A percentile compares a stretch with the other conserved stretches of the same genome.
These are phyloP conservation scores for Corapipo altera DNA, from an alignment of 2,113 vertebrate genomes.

Conservation along the genomic window DNA sequence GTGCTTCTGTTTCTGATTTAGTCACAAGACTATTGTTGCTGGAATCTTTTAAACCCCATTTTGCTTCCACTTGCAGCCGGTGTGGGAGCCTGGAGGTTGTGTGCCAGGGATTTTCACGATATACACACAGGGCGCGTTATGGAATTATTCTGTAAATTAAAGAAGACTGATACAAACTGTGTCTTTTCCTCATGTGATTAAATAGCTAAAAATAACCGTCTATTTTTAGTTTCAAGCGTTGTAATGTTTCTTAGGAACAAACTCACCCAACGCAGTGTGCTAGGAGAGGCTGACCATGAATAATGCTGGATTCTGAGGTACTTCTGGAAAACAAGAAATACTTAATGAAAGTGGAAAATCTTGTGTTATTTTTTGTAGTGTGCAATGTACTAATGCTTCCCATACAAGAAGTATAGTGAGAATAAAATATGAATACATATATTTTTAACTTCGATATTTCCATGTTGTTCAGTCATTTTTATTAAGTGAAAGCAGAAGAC, in stretches of 20 bases:
- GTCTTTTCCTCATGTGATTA: conserved; percentile 47
- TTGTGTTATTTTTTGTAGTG: background rate
- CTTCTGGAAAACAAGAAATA: conserved; percentile 24
- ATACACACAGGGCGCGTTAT: background rate
- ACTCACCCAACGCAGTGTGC: conserved; percentile 14
- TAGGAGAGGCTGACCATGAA: conserved; percentile 25
- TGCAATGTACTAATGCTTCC: background rate
- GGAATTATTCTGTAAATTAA: conserved; percentile 68
- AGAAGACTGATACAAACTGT: conserved; percentile 39
- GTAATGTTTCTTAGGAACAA: conserved; percentile 61
- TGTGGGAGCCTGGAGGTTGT: conserved; percentile 41
- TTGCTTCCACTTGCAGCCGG: conserved; percentile 72
- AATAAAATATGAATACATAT: background rate
- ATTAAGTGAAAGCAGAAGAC: background rate
- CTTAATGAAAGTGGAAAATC: background rate
- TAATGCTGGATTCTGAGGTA: background rate
- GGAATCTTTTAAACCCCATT: conserved; percentile 75
- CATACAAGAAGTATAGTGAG: background rate
- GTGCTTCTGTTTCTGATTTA: conserved; percentile 82
- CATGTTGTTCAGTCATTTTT: background rate
- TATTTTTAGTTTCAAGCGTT: conserved; percentile 59
- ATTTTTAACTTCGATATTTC: background rate
- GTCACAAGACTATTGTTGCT: conserved; percentile 80
- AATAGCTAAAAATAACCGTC: conserved; percentile 62
- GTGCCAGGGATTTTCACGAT: conserved; percentile 60